Evolutionary conservation across 2,113 vertebrate genomes (phyloP), one percentile per base, ranked within the genome.

Genomic region (Gadus chalcogrammus): DNA sequence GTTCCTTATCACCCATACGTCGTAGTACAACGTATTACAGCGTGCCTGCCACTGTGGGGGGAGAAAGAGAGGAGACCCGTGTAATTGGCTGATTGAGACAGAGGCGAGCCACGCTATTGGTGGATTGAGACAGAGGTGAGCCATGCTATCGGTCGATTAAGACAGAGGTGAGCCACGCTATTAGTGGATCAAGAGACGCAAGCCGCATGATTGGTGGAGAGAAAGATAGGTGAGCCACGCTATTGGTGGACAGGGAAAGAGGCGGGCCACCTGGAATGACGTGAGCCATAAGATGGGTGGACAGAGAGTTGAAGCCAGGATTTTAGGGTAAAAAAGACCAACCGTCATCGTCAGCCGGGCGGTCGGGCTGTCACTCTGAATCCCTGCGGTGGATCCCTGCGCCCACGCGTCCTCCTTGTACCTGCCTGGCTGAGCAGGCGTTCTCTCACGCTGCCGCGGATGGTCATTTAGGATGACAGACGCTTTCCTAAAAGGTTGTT

Each of bases 301-400:
- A 48, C 7, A 48, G 7, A 7, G 42, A 48, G 5, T 31, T 31
- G 28, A 4, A 35, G 31, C 31, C 31, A 35, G 31, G 31, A 35
- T 4, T 35, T 35, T 35, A 5, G 4, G 31, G 31, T 35, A 9
- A 48, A 48, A 9, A 48, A 48, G 11, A 48, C 8, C 42, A 48
- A 48, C 42, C 0, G 42, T 48, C 42, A 48, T 11, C 38, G 38
- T 42, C 11, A 24, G 24, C 2, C 31, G 0, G 31, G 4, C 12
- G 2, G 8, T 48, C 42, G 53, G 84, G 73, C 82, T 75, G 81
- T 82, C 75, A 72, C 72, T 73, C 83, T 73, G 75, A 68, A 82
- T 48, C 42, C 42, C 13, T 13, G 42, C 12, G 6, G 42, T 48
- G 42, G 42, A 12, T 48, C 42, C 42, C 8, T 48, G 42, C 42